Evolutionary conservation across 2,888 invertebrate genomes (phyloP).

Genomic region (Copidosoma aretas): DNA sequence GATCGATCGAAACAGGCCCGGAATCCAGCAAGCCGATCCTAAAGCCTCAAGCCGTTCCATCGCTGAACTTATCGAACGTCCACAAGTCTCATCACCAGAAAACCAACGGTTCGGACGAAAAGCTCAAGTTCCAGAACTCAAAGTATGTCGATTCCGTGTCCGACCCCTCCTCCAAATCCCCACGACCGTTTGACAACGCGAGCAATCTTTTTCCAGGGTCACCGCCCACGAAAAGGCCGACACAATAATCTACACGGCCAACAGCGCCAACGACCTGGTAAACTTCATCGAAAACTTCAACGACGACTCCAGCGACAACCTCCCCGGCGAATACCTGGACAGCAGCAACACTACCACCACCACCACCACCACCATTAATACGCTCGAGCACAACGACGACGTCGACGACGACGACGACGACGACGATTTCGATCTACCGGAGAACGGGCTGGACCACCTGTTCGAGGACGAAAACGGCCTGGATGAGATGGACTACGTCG

Average conservation of each 20-base stretch:
- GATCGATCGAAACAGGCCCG: slow-evolving; percentile 6
- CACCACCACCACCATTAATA: no score
- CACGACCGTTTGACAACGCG: no score
- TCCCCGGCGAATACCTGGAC: background rate
- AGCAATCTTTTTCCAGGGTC: no score
- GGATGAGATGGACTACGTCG: background rate
- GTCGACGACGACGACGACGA: background rate
- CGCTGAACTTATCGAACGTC: slow-evolving; percentile 16
- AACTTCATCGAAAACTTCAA: background rate
- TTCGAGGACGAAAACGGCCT: background rate
- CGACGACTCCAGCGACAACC: background rate
- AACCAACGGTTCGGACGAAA: no score
- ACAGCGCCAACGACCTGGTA: background rate
- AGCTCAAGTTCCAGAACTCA: no score
- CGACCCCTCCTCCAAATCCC: no score
- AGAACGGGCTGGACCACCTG: background rate
- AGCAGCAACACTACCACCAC: no score
- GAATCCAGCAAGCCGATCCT: slow-evolving; percentile 2
- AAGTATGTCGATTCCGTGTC: no score
- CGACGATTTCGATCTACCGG: no score
- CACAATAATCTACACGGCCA: background rate
- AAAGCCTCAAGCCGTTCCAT: slow-evolving; percentile 21
- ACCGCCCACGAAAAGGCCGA: no score
- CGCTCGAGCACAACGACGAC: no score
- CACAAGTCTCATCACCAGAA: background rate